Base-by-base conservation (phyloP, 2,888 invertebrate species). In the Axea sp. region DNA sequence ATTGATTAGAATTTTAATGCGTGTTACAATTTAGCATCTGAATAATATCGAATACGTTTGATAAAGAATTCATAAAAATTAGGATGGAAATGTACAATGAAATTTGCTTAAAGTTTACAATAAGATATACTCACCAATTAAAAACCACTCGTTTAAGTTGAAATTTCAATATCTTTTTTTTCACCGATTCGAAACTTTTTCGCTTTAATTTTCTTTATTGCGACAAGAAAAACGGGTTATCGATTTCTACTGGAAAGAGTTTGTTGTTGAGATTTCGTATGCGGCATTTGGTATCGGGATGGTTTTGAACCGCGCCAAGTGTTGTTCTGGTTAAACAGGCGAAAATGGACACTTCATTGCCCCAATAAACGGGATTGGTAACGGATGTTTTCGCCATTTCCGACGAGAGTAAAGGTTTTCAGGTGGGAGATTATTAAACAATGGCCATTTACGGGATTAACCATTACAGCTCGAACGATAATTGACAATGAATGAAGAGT, bases 361-460 rank as follows among this genome's bases (percentile, higher is more conserved):
- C 12, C 15, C 41, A 24, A 24, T 12, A 28, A 53, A 55, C 60
- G 55, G 55, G 51, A 69, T 55, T 60, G 59, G 51, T 68, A 59
- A 59, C 60, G 60, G 60, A 69, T 45, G 60, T 55, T 69, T 69
- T 69, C 39, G 53, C 45, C 26, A 15, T 53, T 69, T 69, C 43
- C 28, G 41, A 19, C 7, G 28, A 28, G 37, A 60, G 60, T 22
- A 26, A 39, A 33, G 47, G 24, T 30, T 59, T 41, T 15, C 19
- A 30, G 41, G 60, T 12, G 28, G 51, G 28, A 14, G 15, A 28
- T 30, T 41, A 53, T 60, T 62, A 69, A 43, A 69, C 69, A 69
- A 69, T 62, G 60, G 39, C 39, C 60, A 60, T 69, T 69, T 71
- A 62, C 47, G 26, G 62, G 62, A 71, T 71, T 71, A 62, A 62